phyloP scores from a whole-genome alignment of 2,113 vertebrate species.

The Vulpes ferrilata region DNA sequence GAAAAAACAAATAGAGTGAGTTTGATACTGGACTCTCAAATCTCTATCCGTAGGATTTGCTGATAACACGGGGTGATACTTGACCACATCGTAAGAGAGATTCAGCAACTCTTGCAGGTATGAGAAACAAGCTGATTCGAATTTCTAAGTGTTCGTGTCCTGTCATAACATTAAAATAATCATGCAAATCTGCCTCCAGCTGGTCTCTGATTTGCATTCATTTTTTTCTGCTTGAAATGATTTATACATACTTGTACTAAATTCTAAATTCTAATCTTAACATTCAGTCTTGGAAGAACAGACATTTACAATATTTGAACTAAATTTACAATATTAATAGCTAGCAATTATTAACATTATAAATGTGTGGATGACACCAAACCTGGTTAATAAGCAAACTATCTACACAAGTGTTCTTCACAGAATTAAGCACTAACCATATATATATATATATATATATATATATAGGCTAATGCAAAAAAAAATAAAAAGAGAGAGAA shows the following conservation, averaged over 20 bases:
- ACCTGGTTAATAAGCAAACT: constrained; percentile 51
- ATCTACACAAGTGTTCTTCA: background rate
- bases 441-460: background rate
- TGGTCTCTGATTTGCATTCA: constrained; percentile 72
- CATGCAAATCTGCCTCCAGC: constrained; percentile 78
- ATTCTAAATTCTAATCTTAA: constrained; percentile 69
- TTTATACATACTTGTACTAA: constrained; percentile 62
- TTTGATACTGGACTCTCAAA: background rate
- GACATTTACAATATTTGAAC: constrained; percentile 66
- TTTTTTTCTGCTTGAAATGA: constrained; percentile 63
- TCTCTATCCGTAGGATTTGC: background rate
- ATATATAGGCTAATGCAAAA: background rate
- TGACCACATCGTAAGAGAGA: background rate
- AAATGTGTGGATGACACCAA: constrained; percentile 1
- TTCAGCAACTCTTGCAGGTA: background rate
- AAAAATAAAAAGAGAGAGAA: too few relatives aligned
- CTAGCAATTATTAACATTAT: constrained; percentile 50
- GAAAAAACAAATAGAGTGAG: constrained; percentile 25
- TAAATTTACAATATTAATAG: constrained; percentile 67
- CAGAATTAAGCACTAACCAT: background rate
- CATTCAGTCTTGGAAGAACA: constrained; percentile 53
- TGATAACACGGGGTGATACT: background rate
- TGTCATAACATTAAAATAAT: constrained; percentile 67
- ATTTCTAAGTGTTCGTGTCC: constrained; percentile 24
- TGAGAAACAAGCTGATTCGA: constrained; percentile 48